Conservation (phyloP, 2,113 vertebrate genomes). For the Alethe castanea region DNA sequence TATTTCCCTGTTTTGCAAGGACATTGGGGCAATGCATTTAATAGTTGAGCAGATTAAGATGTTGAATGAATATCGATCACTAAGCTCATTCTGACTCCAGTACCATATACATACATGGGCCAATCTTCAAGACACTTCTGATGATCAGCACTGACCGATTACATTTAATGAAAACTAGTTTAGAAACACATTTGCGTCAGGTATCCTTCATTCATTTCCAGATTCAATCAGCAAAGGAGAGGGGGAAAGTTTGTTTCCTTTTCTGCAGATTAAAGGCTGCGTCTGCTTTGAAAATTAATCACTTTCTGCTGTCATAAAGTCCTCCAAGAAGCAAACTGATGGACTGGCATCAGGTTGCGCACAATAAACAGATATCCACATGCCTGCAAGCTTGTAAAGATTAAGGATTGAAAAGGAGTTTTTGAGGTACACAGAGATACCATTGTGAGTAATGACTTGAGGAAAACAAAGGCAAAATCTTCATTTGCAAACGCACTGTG, state of each 20-base stretch:
- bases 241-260: conserved; percentile 33
- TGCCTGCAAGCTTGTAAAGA: conserved; percentile 7
- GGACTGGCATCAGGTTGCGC: conserved; percentile 1
- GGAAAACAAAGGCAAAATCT: conserved; percentile 9
- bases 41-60: conserved; percentile 33
- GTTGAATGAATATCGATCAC: conserved; percentile 30
- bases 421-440: not conserved
- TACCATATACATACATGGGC: not conserved
- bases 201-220: conserved; percentile 42
- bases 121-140: conserved; percentile 3
- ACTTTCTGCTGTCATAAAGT: conserved; percentile 47
- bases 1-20: not conserved
- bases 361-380: conserved; percentile 11
- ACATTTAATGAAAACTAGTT: conserved; percentile 51
- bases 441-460: not conserved
- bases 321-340: conserved; percentile 36
- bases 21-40: conserved; percentile 16
- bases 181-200: not conserved
- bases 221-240: conserved; percentile 50
- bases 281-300: conserved; percentile 55
- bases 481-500: not conserved
- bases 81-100: conserved; percentile 11
- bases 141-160: conserved; percentile 39
- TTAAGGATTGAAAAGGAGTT: conserved; percentile 14
- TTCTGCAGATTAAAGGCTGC: conserved; percentile 47